These are phyloP conservation scores for Eremobia ochroleuca DNA, from an alignment of 2,888 invertebrate genomes.

Conservation along the genomic window DNA sequence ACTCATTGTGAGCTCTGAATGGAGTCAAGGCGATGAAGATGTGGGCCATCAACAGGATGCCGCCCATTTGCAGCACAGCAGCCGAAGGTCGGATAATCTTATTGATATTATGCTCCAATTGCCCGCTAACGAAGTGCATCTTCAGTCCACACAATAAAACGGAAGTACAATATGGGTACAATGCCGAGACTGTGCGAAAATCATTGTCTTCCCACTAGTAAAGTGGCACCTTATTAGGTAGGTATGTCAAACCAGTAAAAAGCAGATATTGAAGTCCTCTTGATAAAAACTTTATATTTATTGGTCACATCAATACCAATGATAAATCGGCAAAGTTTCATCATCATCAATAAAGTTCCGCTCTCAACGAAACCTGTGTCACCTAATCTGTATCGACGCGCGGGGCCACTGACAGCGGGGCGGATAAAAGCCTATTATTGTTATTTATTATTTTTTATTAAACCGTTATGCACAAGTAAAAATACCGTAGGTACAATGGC, in stretches of 20 bases:
- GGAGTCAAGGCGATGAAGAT: conserved; percentile 61
- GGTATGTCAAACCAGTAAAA: background rate
- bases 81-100: conserved; percentile 43
- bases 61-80: conserved; percentile 54
- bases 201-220: background rate
- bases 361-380: conserved; percentile 51
- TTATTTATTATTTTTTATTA: background rate
- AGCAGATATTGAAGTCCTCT: conserved; percentile 29
- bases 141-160: conserved; percentile 1
- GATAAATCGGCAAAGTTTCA: conserved; percentile 60
- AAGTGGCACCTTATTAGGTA: background rate
- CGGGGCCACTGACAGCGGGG: conserved; percentile 32
- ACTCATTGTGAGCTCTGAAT: conserved; percentile 52
- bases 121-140: conserved; percentile 42
- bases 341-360: conserved; percentile 61
- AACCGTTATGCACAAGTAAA: background rate
- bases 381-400: conserved; percentile 46
- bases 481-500: background rate
- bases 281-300: conserved; percentile 48
- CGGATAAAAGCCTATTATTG: background rate
- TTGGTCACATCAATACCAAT: conserved; percentile 40
- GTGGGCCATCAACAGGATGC: conserved; percentile 61
- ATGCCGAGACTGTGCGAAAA: background rate
- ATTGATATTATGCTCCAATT: conserved; percentile 49
- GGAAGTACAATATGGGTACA: background rate